Evolutionary conservation across 2,797 vertebrate species (phyloP).

Genomic region (Rhincodon typus): DNA sequence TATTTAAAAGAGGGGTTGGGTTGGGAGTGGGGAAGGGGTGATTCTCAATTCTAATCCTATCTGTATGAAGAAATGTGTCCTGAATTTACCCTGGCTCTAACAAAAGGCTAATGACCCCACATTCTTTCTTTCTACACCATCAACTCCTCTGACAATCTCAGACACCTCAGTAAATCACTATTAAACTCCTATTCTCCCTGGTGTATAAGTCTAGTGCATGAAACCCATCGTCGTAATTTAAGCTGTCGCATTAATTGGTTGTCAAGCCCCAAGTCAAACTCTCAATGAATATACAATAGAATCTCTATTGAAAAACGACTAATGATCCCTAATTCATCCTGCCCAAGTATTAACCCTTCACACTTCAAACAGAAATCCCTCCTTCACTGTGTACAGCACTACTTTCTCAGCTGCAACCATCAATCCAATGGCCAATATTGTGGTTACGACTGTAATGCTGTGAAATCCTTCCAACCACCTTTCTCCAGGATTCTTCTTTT

Average conservation of each 20-base stretch:
- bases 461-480: neutral
- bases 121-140: neutral
- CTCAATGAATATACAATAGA: neutral
- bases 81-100: neutral
- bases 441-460: neutral
- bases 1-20: neutral
- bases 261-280: neutral
- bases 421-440: neutral
- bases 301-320: neutral
- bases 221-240: neutral
- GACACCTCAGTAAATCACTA: neutral
- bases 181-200: neutral
- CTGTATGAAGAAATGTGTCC: neutral
- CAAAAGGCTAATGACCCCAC: neutral
- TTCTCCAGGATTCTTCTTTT: neutral
- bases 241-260: neutral
- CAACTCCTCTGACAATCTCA: neutral
- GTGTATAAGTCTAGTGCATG: neutral
- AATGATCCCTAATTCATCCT: neutral
- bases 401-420: neutral
- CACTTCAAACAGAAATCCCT: neutral
- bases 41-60: neutral
- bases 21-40: too few species aligned
- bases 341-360: neutral
- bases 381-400: neutral